Evolutionary conservation across 2,888 invertebrate genomes (phyloP).

Genomic region (Eupeodes luniger): DNA sequence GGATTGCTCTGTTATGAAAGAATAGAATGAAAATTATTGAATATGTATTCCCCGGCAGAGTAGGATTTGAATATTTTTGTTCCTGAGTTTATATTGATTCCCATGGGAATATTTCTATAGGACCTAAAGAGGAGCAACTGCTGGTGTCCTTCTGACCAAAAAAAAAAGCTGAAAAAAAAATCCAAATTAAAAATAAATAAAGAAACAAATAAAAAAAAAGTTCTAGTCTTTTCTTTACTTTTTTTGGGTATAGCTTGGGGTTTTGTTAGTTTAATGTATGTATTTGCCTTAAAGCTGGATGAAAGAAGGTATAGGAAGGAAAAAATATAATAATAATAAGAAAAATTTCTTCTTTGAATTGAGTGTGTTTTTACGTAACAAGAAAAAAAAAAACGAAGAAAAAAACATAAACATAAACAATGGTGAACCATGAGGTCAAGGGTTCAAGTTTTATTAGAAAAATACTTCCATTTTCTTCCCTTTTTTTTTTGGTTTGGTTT

Average conservation of each 20-base stretch:
- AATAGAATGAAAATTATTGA: background rate
- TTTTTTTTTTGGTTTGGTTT: background rate
- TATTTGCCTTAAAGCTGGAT: background rate
- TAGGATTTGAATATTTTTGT: background rate
- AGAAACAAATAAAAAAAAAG: background rate
- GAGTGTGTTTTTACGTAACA: background rate
- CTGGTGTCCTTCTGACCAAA: background rate
- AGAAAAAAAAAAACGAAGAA: background rate
- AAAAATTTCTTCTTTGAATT: conserved; percentile 11
- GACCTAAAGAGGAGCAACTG: background rate
- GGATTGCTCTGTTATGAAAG: background rate
- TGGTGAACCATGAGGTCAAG: conserved; percentile 10
- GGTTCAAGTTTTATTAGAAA: background rate
- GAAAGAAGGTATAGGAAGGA: too few relatives aligned
- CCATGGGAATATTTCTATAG: background rate
- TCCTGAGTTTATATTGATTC: background rate
- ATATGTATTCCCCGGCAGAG: background rate
- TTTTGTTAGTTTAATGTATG: background rate
- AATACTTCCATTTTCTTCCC: too few relatives aligned
- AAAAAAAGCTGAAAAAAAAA: background rate
- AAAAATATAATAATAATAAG: background rate
- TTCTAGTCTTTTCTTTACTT: background rate
- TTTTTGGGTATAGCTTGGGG: background rate
- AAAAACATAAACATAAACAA: conserved; percentile 4
- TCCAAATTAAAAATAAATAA: conserved; percentile 37